phyloP scores from a whole-genome alignment of 1,140 invertebrate genomes.

The Drosophila punjabiensis region DNA sequence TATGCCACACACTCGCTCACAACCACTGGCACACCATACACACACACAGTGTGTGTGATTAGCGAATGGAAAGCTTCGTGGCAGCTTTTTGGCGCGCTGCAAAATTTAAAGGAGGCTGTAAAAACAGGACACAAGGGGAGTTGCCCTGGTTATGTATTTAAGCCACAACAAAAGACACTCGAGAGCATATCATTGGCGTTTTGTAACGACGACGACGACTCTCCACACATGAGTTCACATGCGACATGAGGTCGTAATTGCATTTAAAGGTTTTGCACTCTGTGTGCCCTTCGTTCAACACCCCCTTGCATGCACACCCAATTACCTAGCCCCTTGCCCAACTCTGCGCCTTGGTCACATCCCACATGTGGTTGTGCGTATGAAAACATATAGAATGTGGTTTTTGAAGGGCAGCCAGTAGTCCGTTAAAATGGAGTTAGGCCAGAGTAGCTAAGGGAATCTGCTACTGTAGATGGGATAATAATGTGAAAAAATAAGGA shows the following conservation, averaged over 20 bases:
- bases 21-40: background rate
- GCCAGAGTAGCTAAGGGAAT: background rate
- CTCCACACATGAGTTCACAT: constrained; percentile 52
- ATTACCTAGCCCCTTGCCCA: background rate
- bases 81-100: constrained; percentile 61
- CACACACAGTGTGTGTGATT: constrained; percentile 23
- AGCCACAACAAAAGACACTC: constrained; percentile 80
- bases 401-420: constrained; percentile 2
- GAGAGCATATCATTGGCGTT: constrained; percentile 76
- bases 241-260: constrained; percentile 66
- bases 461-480: constrained; percentile 5
- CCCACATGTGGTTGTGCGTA: constrained; percentile 47
- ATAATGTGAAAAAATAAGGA: background rate
- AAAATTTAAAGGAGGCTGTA: constrained; percentile 15
- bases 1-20: constrained; percentile 47
- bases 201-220: constrained; percentile 42
- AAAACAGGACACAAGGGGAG: constrained; percentile 17
- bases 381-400: constrained; percentile 49
- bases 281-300: background rate
- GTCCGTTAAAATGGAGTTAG: background rate
- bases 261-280: constrained; percentile 73
- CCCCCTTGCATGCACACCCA: background rate
- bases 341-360: background rate
- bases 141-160: constrained; percentile 58
- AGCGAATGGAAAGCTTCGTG: constrained; percentile 47